Evolutionary conservation across 2,113 vertebrate species (phyloP).

Genomic region (Equus quagga): DNA sequence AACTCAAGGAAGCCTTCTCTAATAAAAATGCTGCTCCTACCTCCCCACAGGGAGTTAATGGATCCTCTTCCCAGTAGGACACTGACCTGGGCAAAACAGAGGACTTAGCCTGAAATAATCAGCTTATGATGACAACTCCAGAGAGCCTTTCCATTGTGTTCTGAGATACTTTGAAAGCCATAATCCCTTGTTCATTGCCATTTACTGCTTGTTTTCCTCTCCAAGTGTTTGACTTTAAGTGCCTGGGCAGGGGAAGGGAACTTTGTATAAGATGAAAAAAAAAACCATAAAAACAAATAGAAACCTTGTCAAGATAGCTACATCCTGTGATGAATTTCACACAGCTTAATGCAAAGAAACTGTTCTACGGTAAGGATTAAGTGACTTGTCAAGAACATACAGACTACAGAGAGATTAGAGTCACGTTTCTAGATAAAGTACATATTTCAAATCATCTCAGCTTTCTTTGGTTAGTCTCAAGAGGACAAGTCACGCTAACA

Average conservation of each 20-base stretch:
- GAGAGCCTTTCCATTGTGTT: not conserved
- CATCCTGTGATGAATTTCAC: not conserved
- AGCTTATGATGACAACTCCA: not conserved
- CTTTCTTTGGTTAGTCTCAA: not conserved
- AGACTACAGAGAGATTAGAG: not conserved
- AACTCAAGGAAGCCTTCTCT: not conserved
- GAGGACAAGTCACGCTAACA: not conserved
- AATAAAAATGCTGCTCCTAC: not conserved
- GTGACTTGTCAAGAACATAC: constrained; percentile 12
- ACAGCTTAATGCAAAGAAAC: not conserved
- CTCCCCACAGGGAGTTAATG: not conserved
- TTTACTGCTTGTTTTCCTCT: not conserved
- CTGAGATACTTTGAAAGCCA: not conserved
- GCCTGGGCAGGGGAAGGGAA: not conserved
- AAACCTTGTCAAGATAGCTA: not conserved
- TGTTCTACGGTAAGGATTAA: not conserved
- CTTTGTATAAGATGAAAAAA: constrained; percentile 29
- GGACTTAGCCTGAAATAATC: not conserved
- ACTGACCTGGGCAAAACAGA: not conserved
- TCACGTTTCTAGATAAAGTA: not conserved
- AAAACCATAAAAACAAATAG: constrained; percentile 38
- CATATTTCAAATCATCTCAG: not conserved
- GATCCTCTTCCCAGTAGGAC: not conserved
- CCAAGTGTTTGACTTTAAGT: not conserved
- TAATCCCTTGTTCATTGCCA: not conserved